Conservation (phyloP, 2,888 invertebrate species). For the Nephrocerus scutellatus region DNA sequence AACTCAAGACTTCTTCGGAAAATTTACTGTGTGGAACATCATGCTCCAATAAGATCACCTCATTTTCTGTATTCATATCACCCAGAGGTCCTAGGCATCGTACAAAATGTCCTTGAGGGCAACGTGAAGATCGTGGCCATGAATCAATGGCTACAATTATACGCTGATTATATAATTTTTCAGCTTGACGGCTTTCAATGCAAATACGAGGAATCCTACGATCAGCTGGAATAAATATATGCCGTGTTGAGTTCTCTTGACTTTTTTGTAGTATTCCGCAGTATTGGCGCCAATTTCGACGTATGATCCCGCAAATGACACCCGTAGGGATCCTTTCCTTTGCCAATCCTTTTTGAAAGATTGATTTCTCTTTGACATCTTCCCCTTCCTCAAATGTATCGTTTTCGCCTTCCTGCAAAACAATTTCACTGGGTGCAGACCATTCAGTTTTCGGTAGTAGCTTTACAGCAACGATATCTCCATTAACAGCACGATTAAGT, state of each 20-base stretch:
- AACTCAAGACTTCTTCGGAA: slow-evolving; percentile 87
- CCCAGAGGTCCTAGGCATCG: slow-evolving; percentile 86
- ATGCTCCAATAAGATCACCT: slow-evolving; percentile 90
- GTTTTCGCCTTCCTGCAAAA: slow-evolving; percentile 65
- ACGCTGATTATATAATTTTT: slow-evolving; percentile 69
- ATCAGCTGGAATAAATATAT: slow-evolving; percentile 92
- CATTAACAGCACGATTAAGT: slow-evolving; percentile 90
- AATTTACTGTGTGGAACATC: slow-evolving; percentile 95
- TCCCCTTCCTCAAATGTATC: slow-evolving; percentile 63
- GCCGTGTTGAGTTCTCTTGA: slow-evolving; percentile 62
- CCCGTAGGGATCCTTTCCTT: slow-evolving; percentile 60
- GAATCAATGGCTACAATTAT: slow-evolving; percentile 94
- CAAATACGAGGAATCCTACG: slow-evolving; percentile 88
- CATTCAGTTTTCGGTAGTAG: slow-evolving; percentile 83
- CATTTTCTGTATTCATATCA: slow-evolving; percentile 92
- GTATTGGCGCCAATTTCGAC: slow-evolving; percentile 95
- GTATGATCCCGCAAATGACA: slow-evolving; percentile 85
- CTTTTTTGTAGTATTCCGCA: slow-evolving; percentile 89
- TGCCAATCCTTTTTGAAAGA: slow-evolving; percentile 38
- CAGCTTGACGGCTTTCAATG: slow-evolving; percentile 90
- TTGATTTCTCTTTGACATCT: slow-evolving; percentile 52
- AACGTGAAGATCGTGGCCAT: slow-evolving; percentile 90
- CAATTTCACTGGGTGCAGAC: slow-evolving; percentile 82
- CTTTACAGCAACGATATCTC: slow-evolving; percentile 87
- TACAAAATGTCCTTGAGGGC: slow-evolving; percentile 94